A percentile compares a stretch with the other conserved stretches of the same genome.
Conservation (phyloP, 23 tunicate genomes). For the Pegea sp. region DNA sequence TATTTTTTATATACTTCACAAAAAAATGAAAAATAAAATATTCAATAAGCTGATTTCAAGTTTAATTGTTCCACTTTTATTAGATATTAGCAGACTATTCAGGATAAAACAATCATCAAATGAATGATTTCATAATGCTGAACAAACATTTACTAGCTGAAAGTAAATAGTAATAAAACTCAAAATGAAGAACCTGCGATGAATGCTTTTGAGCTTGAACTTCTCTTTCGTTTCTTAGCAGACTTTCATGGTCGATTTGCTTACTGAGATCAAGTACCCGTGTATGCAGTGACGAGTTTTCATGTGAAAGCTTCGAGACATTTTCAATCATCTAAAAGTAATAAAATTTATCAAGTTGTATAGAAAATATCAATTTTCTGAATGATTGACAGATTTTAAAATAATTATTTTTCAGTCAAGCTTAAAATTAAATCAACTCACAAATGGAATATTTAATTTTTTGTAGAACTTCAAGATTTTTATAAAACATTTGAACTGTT, state of each 20-base stretch:
- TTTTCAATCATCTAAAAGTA: slow-evolving; percentile 22
- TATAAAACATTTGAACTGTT: not conserved
- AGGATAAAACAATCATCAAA: too few relatives aligned
- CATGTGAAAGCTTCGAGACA: slow-evolving; percentile 43
- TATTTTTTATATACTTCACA: not conserved
- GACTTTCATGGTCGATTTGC: slow-evolving; percentile 49
- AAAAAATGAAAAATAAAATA: not conserved
- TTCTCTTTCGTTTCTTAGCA: slow-evolving; percentile 57
- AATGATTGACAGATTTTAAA: not conserved
- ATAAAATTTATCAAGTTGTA: not conserved
- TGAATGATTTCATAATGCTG: too few relatives aligned
- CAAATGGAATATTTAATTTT: not conserved
- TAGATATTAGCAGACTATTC: too few relatives aligned
- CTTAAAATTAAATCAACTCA: too few relatives aligned
- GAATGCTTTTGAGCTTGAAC: slow-evolving; percentile 42
- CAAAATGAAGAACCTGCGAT: slow-evolving; percentile 27
- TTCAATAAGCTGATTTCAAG: too few relatives aligned
- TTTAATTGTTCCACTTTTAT: too few relatives aligned
- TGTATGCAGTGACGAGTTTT: slow-evolving; percentile 57
- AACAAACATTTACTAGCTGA: not conserved
- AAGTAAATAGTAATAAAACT: not conserved
- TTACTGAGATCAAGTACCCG: slow-evolving; percentile 52
- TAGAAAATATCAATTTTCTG: not conserved
- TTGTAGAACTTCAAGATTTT: not conserved
- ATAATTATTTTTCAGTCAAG: too few relatives aligned